These are phyloP conservation scores for Zoanthus sansibaricus DNA, from an alignment of 92 coral and sea anemone species.

Conservation along the genomic window DNA sequence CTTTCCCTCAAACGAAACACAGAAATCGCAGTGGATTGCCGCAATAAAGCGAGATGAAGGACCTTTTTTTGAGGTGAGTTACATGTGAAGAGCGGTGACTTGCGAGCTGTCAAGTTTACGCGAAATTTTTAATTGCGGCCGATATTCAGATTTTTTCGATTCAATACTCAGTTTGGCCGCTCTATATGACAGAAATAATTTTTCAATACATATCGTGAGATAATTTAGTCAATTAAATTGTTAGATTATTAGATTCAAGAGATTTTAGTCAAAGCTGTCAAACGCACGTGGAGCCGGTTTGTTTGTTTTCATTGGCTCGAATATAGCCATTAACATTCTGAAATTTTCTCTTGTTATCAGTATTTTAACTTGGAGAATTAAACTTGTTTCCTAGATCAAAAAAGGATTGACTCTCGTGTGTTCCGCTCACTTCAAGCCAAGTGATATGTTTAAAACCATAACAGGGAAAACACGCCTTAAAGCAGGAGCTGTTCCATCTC, in stretches of 20 bases:
- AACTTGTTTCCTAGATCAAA: conserved; percentile 1
- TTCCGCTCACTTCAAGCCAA: conserved; percentile 50
- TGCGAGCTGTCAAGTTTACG: conserved; percentile 51
- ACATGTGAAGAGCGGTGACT: conserved; percentile 10
- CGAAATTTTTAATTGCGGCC: conserved; percentile 22
- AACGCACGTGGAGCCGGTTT: conserved; percentile 44
- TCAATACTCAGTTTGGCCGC: conserved; percentile 41
- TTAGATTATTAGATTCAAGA: background rate
- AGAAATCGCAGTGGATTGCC: too few species aligned
- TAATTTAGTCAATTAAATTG: conserved; percentile 32
- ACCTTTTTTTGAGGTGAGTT: conserved; percentile 5
- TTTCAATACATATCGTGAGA: conserved; percentile 37
- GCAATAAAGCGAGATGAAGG: too few species aligned
- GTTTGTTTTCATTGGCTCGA: conserved; percentile 36
- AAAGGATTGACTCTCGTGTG: conserved; percentile 23
- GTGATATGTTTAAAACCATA: conserved; percentile 30
- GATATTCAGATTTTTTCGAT: conserved; percentile 38
- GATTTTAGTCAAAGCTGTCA: conserved; percentile 45
- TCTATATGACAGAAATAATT: conserved; percentile 33
- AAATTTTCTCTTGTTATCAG: background rate
- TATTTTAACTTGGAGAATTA: conserved; percentile 2
- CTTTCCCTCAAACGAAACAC: too few species aligned
- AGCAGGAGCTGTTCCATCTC: conserved; percentile 57
- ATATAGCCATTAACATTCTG: background rate
- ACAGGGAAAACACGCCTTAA: conserved; percentile 39